A percentile compares a stretch with the other conserved stretches of the same genome.
These are phyloP conservation scores for Todus mexicanus DNA, from an alignment of 2,797 vertebrate genomes.

Conservation along the genomic window DNA sequence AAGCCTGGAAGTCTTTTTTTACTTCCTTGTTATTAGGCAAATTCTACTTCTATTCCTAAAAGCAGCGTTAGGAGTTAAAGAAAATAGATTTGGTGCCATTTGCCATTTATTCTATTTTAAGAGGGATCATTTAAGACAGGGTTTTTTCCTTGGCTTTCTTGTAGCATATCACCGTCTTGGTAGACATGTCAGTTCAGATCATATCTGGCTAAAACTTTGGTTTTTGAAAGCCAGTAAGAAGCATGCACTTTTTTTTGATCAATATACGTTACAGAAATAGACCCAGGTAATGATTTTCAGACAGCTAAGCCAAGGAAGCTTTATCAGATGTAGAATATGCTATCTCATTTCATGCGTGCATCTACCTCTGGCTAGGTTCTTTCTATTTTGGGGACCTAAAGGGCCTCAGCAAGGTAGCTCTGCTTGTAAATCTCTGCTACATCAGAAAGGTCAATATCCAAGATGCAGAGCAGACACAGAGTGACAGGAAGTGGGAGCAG, in stretches of 20 bases:
- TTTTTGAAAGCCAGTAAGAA: background rate
- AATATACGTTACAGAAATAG: constrained; percentile 45
- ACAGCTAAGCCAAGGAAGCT: background rate
- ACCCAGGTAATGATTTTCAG: constrained; percentile 39
- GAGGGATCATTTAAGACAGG: background rate
- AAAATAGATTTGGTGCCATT: background rate
- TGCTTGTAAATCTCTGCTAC: constrained; percentile 54
- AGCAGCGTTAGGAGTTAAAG: background rate
- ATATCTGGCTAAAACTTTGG: constrained; percentile 28
- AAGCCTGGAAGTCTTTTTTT: background rate
- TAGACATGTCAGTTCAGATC: constrained; percentile 42
- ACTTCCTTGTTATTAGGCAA: background rate
- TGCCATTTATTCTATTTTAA: background rate
- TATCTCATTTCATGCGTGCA: constrained; percentile 52
- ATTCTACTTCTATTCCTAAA: background rate
- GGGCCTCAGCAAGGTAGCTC: constrained; percentile 4
- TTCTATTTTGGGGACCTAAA: constrained; percentile 56
- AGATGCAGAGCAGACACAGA: constrained; percentile 30
- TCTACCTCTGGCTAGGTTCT: constrained; percentile 49
- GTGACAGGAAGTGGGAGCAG: background rate
- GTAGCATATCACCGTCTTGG: background rate
- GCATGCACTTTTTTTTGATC: background rate
- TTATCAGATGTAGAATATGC: constrained; percentile 53
- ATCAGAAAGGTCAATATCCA: constrained; percentile 59
- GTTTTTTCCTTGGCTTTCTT: background rate